Base-by-base conservation (phyloP, 1,140 invertebrate genomes). In the Conus betulinus region DNA sequence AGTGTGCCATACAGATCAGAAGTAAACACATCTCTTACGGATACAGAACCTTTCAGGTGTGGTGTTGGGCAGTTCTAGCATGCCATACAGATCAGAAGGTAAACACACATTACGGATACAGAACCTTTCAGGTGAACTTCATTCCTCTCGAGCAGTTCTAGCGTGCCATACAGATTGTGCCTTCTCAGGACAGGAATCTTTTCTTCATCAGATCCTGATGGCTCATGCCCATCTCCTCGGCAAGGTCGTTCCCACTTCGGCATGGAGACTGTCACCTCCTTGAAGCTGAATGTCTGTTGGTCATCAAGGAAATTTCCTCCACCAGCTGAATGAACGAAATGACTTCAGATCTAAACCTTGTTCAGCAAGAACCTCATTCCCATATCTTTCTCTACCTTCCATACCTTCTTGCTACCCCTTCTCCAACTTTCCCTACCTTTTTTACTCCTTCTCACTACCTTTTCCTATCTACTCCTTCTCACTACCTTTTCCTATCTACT, bases 141-240 rank as follows among this genome's bases (percentile, higher is more conserved):
- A n/a, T n/a, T 2, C 2, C 23, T 25, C 8, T 39, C 82, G 11
- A 55, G 82, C n/a, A 84, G 23, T 23, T 53, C 7, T 52, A 87
- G 52, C 23, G 74, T 79, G 5, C 71, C 85, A 57, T 87, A 60
- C 17, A 87, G n/a, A n/a, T n/a, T n/a, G n/a, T n/a, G n/a, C n/a
- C n/a, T n/a, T n/a, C n/a, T n/a, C n/a, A 87, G 52, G 3, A 87
- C 74, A 25, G 85, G 85, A n/a, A 87, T 79, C 85, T 25, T 74
- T 87, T 87, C 25, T 53, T 39, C 85, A 87, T 87, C 52, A 87
- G 51, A 6, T 87, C 53, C 5, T 55, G 23, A 17, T 57, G 51
- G 25, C 23, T 15, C 23, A 87, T 23, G 11, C 20, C 3, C 71
- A 87, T 17, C 13, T 57, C 11, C 52, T 79, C 25, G 1, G 15